A percentile compares a stretch with the other conserved stretches of the same genome.
Conservation (phyloP, 2,888 invertebrate species). For the Heliothis peltigera region DNA sequence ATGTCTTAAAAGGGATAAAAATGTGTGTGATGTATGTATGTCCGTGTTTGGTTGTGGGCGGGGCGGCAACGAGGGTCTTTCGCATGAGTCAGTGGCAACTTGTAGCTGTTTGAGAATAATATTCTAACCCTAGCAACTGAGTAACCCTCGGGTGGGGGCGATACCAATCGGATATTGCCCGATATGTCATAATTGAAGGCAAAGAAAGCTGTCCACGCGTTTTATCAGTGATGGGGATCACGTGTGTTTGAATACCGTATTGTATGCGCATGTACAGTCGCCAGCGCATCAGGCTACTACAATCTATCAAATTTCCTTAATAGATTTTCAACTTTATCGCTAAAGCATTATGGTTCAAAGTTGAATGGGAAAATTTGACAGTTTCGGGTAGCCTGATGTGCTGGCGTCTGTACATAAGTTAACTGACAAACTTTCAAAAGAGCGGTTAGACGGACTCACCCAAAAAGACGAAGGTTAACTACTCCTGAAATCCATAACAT, state of each 20-base stretch:
- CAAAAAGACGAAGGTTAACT: no score
- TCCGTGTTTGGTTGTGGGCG: slow-evolving; percentile 74
- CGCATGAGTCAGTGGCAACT: slow-evolving; percentile 68
- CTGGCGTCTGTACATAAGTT: no score
- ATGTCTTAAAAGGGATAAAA: slow-evolving; percentile 79
- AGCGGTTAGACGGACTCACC: neutral
- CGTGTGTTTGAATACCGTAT: neutral
- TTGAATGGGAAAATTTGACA: no score
- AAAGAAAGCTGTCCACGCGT: slow-evolving; percentile 42
- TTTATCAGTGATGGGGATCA: slow-evolving; percentile 24
- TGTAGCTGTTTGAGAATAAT: slow-evolving; percentile 40
- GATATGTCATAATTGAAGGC: slow-evolving; percentile 39
- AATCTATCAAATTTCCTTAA: no score
- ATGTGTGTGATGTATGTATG: slow-evolving; percentile 73
- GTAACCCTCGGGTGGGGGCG: slow-evolving; percentile 50
- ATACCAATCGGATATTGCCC: slow-evolving; percentile 47
- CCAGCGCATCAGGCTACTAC: no score
- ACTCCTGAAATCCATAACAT: no score
- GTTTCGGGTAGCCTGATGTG: no score
- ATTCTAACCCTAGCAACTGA: slow-evolving; percentile 47
- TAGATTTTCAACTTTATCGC: no score
- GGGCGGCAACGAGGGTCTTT: slow-evolving; percentile 66
- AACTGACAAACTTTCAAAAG: neutral
- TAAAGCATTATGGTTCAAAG: no score
- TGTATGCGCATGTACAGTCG: neutral